Base-by-base conservation (phyloP, 1,140 invertebrate genomes). In the Drosophila mauritiana region DNA sequence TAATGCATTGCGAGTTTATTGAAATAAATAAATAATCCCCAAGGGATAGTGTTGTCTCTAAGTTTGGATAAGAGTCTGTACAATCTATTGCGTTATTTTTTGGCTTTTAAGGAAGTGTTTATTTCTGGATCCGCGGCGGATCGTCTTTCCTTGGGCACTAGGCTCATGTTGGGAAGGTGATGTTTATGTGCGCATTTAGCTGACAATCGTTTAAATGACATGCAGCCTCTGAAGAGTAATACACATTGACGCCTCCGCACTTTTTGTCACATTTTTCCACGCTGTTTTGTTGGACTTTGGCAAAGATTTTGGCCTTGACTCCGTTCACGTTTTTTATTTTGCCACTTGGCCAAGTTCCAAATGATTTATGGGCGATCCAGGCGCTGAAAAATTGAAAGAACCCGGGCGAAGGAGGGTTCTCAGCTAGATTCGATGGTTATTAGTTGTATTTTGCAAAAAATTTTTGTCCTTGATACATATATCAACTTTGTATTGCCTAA, bases 291-390 rank as follows among this genome's bases (percentile, higher is more conserved):
- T 74, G 72, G 72, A 74, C 72, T 74, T 74, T 74, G 70, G 37
- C 58, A 43, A 36, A 34, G 36, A 39, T 48, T 22, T 15, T 51
- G 72, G 73, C 73, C 73, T 76, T 76, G 73, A 75, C 73, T 67
- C 12, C 52, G 15, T 51, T 43, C 46, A 40, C 39, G 40, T 58
- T 53, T 46, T 42, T 79, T 54, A 5, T 27, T 17, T 45, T 55
- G 13, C 12, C 25, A 4, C 13, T 80, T 79, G 75, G 75, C 77
- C 51, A 53, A 57, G 62, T 57, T 83, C 74, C 78, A 82, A 88
- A 58, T 83, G 82, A 88, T 88, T 81, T 80, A 88, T 84, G 57
- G 40, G 17, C 20, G 39, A 56, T 55, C 48, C 31, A 65, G 42
- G 15, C 48, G 48, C 1, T 17, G 48, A 34, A 11, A 49, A 51